A percentile compares a stretch with the other conserved stretches of the same genome.
phyloP scores from a whole-genome alignment of 2,888 invertebrate genomes.

The Drosophila nr. medialis region DNA sequence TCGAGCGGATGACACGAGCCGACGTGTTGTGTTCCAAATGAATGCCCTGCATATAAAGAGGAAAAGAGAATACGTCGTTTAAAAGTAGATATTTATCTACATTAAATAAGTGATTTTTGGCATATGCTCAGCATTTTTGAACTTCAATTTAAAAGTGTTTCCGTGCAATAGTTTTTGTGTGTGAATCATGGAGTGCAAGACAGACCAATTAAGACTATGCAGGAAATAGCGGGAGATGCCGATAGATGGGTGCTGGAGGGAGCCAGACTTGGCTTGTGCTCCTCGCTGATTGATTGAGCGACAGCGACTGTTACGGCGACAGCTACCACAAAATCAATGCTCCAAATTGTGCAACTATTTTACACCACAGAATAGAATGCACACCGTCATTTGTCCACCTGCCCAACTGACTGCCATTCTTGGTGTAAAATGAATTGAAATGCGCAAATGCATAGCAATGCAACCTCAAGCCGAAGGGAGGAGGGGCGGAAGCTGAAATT shows the following conservation, averaged over 20 bases:
- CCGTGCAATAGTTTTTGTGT: not conserved
- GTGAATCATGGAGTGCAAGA: not conserved
- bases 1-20: slow-evolving; percentile 94
- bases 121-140: not conserved
- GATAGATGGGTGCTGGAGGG: not conserved
- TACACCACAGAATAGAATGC: slow-evolving; percentile 21
- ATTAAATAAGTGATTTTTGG: not conserved
- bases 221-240: not conserved
- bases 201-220: not conserved
- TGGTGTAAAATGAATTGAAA: slow-evolving; percentile 76
- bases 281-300: slow-evolving; percentile 68
- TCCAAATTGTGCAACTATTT: slow-evolving; percentile 78
- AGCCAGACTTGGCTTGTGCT: not conserved
- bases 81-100: not conserved
- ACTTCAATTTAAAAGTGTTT: not conserved
- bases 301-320: slow-evolving; percentile 38
- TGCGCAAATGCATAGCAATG: slow-evolving; percentile 66
- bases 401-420: slow-evolving; percentile 14
- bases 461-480: slow-evolving; percentile 12
- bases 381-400: slow-evolving; percentile 4
- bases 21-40: slow-evolving; percentile 93
- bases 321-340: slow-evolving; percentile 70
- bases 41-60: slow-evolving; percentile 87
- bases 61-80: not conserved
- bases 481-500: slow-evolving; percentile 1